Evolutionary conservation across 2,113 vertebrate species (phyloP).

Genomic region (Saguinus midas): DNA sequence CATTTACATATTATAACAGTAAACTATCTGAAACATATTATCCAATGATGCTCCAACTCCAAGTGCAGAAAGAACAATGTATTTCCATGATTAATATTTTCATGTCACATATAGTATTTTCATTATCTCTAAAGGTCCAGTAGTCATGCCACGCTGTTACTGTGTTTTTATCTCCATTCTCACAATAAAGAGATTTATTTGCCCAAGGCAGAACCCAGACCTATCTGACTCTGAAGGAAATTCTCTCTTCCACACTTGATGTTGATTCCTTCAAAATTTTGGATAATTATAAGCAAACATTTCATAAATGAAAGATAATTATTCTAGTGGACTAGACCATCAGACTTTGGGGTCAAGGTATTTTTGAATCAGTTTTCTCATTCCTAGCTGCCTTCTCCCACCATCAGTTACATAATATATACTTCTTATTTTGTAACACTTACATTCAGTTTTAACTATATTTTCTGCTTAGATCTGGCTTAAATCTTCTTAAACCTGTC

Average conservation of each 20-base stretch:
- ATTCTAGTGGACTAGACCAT: not conserved
- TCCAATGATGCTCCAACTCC: not conserved
- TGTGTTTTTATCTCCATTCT: not conserved
- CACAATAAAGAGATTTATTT: not conserved
- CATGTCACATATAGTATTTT: not conserved
- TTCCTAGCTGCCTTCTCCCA: not conserved
- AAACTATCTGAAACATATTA: not conserved
- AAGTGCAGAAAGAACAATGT: not conserved
- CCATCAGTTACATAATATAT: not conserved
- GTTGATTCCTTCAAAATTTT: slow-evolving; percentile 19
- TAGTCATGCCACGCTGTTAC: not conserved
- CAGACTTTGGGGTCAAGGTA: not conserved
- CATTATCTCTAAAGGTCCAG: not conserved
- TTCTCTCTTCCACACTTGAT: not conserved
- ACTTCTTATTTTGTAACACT: not conserved
- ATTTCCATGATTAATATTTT: not conserved
- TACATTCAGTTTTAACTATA: not conserved
- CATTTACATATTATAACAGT: not conserved
- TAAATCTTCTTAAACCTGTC: slow-evolving; percentile 32
- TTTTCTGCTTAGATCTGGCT: not conserved
- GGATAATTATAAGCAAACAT: not conserved
- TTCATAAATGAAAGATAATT: not conserved
- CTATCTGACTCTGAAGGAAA: not conserved
- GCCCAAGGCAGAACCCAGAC: not conserved
- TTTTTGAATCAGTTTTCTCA: not conserved